These are phyloP conservation scores for Scarus forsteni DNA, from an alignment of 2,797 vertebrate species.

Conservation along the genomic window DNA sequence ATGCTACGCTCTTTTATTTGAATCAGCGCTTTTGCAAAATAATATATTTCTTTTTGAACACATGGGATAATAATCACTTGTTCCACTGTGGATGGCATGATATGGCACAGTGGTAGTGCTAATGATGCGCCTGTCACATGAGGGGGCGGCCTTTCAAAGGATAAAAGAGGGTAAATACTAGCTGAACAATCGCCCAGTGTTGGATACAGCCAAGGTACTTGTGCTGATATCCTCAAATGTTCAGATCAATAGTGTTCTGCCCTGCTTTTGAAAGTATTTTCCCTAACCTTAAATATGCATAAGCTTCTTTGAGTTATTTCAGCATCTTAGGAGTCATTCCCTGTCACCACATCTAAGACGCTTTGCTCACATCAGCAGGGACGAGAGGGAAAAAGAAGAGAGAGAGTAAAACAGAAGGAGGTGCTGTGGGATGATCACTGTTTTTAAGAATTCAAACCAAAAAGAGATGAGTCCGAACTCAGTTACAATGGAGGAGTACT, in stretches of 20 bases:
- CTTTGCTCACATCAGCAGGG: constrained; percentile 64
- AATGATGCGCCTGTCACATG: too few species aligned
- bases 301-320: constrained; percentile 72
- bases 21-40: too few species aligned
- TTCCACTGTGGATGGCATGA: too few species aligned
- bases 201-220: constrained; percentile 53
- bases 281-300: constrained; percentile 65
- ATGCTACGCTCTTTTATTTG: too few species aligned
- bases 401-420: constrained; percentile 21
- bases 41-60: too few species aligned
- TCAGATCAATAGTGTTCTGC: constrained; percentile 51
- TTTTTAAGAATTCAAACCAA: constrained; percentile 58
- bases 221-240: constrained; percentile 53
- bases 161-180: constrained; percentile 24
- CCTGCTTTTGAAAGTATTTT: constrained; percentile 50
- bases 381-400: constrained; percentile 22
- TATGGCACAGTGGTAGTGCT: too few species aligned
- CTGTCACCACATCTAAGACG: constrained; percentile 72
- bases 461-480: constrained; percentile 59
- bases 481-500: constrained; percentile 33
- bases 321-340: constrained; percentile 57
- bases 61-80: too few species aligned
- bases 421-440: constrained; percentile 52
- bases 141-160: background rate
- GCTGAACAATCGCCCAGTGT: constrained; percentile 26